Percentiles rank a stretch among this genome's conserved stretches.
Evolutionary conservation across 2,113 vertebrate genomes (phyloP).

Genomic region (Bothrops jararaca): DNA sequence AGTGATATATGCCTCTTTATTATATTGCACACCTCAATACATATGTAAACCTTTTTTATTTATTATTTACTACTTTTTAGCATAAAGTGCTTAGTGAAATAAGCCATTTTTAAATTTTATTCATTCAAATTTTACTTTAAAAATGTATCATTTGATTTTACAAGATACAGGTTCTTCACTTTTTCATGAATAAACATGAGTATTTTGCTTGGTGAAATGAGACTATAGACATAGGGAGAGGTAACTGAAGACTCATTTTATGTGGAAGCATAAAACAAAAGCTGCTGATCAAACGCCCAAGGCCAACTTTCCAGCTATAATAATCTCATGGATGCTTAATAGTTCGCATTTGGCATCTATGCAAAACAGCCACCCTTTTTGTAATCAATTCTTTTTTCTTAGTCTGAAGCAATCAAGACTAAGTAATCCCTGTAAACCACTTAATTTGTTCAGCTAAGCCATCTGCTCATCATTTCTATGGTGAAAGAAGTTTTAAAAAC

Average conservation of each 20-base stretch:
- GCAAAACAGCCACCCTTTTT: background rate
- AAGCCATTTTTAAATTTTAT: background rate
- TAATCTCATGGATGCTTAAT: background rate
- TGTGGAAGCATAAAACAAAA: background rate
- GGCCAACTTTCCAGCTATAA: background rate
- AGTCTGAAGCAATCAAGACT: background rate
- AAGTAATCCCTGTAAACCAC: background rate
- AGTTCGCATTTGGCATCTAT: background rate
- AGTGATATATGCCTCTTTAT: background rate
- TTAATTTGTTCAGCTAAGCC: background rate
- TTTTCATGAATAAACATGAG: constrained; percentile 20
- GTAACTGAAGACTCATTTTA: background rate
- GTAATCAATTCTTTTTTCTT: background rate
- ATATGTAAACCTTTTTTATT: background rate
- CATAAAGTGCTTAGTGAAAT: background rate
- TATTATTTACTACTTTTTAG: background rate
- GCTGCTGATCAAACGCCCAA: background rate
- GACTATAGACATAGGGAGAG: background rate
- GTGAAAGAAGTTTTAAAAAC: background rate
- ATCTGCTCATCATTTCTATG: background rate
- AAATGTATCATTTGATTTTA: background rate
- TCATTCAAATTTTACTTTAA: background rate
- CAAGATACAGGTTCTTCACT: background rate
- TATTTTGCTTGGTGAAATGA: background rate
- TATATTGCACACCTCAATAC: background rate